These are phyloP conservation scores for Drosophila sp. DNA, from an alignment of 1,140 invertebrate species.

Conservation along the genomic window DNA sequence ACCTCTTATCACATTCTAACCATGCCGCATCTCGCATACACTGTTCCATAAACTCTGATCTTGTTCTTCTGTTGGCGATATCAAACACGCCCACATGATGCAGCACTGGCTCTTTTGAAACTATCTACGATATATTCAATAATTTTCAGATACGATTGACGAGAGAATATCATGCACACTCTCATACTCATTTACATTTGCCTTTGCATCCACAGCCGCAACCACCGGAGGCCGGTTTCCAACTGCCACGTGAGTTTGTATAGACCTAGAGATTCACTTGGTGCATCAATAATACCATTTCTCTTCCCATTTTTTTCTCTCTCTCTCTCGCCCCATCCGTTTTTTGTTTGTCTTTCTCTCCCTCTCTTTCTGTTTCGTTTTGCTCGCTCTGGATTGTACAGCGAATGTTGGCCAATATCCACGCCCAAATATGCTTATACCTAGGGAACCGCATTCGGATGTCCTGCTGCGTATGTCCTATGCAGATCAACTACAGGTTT, in stretches of 20 bases:
- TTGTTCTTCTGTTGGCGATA: conserved; percentile 39
- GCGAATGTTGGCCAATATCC: conserved; percentile 83
- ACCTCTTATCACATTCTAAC: conserved; percentile 38
- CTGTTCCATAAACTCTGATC: conserved; percentile 50
- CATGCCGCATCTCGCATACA: conserved; percentile 40
- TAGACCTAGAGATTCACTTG: conserved; percentile 50
- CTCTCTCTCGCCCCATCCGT: not conserved
- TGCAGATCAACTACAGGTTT: conserved; percentile 83
- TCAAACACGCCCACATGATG: conserved; percentile 25
- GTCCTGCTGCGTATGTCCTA: conserved; percentile 83
- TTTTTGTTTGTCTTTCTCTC: not conserved
- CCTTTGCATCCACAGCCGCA: conserved; percentile 93
- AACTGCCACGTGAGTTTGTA: conserved; percentile 84
- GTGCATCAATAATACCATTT: conserved; percentile 14
- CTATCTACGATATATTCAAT: conserved; percentile 80
- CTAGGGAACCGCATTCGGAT: conserved; percentile 82
- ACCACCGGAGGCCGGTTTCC: conserved; percentile 86
- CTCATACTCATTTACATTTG: conserved; percentile 95
- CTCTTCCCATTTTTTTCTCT: conserved; percentile 20
- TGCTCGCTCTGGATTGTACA: conserved; percentile 19
- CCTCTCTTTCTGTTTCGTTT: not conserved
- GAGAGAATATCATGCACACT: conserved; percentile 84
- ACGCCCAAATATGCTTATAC: conserved; percentile 83
- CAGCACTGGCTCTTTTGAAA: conserved; percentile 80
- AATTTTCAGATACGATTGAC: conserved; percentile 84